phyloP scores from a whole-genome alignment of 1,140 invertebrate genomes.

The Scaptomyza graminum region DNA sequence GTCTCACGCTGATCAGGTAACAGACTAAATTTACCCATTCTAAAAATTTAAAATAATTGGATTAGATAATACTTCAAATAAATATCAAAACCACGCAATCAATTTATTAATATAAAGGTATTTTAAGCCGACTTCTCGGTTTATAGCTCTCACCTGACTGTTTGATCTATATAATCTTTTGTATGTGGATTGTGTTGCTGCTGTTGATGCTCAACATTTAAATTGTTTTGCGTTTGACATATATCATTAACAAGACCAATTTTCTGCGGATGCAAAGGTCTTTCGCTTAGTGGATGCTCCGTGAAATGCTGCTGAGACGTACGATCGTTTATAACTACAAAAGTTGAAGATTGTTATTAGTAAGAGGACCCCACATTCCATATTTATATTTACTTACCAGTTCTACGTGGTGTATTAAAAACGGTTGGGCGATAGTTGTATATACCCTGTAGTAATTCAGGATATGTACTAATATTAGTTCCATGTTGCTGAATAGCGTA shows the following conservation, averaged over 20 bases:
- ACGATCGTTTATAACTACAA: constrained; percentile 32
- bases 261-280: constrained; percentile 24
- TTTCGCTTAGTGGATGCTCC: constrained; percentile 18
- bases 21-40: constrained; percentile 1
- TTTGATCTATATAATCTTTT: constrained; percentile 22
- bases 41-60: constrained; percentile 1
- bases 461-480: constrained; percentile 67
- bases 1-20: constrained; percentile 15
- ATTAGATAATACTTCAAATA: too few relatives aligned
- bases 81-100: too few relatives aligned
- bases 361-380: background rate
- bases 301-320: constrained; percentile 31
- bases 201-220: constrained; percentile 22
- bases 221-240: constrained; percentile 30
- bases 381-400: constrained; percentile 40
- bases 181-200: constrained; percentile 9
- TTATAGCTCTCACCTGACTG: constrained; percentile 31
- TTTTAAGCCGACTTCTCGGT: too few relatives aligned
- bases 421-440: constrained; percentile 77
- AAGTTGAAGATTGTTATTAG: background rate
- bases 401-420: constrained; percentile 67
- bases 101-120: too few relatives aligned
- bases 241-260: constrained; percentile 32
- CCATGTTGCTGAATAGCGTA: constrained; percentile 67
- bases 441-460: constrained; percentile 78